Percentiles rank a stretch among this genome's conserved stretches.
Conservation (phyloP, 2,113 vertebrate genomes). For the Chloropsis cyanopogon region DNA sequence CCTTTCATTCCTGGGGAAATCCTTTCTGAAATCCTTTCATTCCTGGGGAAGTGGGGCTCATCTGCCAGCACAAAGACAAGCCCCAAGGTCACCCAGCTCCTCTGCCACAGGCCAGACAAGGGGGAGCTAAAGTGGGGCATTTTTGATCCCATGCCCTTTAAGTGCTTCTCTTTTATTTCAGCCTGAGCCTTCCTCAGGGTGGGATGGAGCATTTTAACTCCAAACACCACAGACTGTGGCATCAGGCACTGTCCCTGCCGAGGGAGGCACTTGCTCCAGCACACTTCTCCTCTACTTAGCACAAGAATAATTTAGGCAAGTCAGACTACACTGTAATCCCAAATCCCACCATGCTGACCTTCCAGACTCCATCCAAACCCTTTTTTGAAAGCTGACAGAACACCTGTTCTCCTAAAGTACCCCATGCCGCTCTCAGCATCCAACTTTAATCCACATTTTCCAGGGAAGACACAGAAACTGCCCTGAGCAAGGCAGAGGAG, state of each 20-base stretch:
- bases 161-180: not conserved
- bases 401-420: not conserved
- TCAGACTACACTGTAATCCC: accelerated
- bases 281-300: not conserved
- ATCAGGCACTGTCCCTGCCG: not conserved
- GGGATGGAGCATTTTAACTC: not conserved
- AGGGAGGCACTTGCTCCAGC: not conserved
- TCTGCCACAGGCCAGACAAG: not conserved
- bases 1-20: not conserved
- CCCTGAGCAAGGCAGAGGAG: not conserved
- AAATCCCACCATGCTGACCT: accelerated
- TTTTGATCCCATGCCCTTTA: not conserved
- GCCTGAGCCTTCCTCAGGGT: not conserved
- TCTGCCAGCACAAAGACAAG: slow-evolving; percentile 7
- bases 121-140: not conserved
- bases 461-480: not conserved
- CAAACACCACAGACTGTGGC: not conserved
- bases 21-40: not conserved
- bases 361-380: not conserved
- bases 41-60: not conserved
- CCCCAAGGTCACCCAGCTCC: slow-evolving; percentile 18
- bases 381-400: not conserved
- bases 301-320: not conserved
- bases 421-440: accelerated
- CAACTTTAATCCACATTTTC: not conserved